These are phyloP conservation scores for Eupithecia pulchellata DNA, from an alignment of 2,888 invertebrate species.

Conservation along the genomic window DNA sequence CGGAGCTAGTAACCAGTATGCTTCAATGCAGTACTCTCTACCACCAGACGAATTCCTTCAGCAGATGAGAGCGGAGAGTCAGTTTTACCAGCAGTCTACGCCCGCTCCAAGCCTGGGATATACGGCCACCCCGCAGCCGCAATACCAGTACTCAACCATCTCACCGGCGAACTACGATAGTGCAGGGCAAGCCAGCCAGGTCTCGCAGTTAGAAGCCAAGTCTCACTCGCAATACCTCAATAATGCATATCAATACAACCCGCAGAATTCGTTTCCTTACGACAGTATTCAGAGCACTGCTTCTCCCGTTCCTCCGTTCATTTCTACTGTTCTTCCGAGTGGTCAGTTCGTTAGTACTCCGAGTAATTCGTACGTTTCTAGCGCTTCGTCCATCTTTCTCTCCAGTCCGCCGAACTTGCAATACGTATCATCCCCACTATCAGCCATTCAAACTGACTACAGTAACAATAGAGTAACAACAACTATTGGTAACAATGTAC, in stretches of 20 bases:
- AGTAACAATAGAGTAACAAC: slow-evolving; percentile 63
- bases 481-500: slow-evolving; percentile 61
- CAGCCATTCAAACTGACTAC: slow-evolving; percentile 71
- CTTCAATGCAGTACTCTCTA: slow-evolving; percentile 77
- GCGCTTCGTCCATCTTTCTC: slow-evolving; percentile 71
- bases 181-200: slow-evolving; percentile 62
- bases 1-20: slow-evolving; percentile 82
- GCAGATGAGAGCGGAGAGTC: slow-evolving; percentile 74
- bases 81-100: slow-evolving; percentile 73
- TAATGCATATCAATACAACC: slow-evolving; percentile 67
- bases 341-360: slow-evolving; percentile 72
- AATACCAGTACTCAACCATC: slow-evolving; percentile 73
- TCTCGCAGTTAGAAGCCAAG: slow-evolving; percentile 65
- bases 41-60: slow-evolving; percentile 81
- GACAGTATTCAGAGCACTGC: slow-evolving; percentile 71
- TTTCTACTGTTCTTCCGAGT: slow-evolving; percentile 69
- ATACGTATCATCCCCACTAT: slow-evolving; percentile 74
- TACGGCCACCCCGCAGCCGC: slow-evolving; percentile 76
- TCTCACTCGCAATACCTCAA: slow-evolving; percentile 63
- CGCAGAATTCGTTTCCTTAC: slow-evolving; percentile 61
- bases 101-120: slow-evolving; percentile 69
- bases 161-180: slow-evolving; percentile 65
- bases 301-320: slow-evolving; percentile 66
- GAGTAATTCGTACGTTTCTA: slow-evolving; percentile 71
- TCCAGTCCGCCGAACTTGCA: slow-evolving; percentile 74